Conservation (phyloP, 2,888 invertebrate species). For the Thymelicus lineola region DNA sequence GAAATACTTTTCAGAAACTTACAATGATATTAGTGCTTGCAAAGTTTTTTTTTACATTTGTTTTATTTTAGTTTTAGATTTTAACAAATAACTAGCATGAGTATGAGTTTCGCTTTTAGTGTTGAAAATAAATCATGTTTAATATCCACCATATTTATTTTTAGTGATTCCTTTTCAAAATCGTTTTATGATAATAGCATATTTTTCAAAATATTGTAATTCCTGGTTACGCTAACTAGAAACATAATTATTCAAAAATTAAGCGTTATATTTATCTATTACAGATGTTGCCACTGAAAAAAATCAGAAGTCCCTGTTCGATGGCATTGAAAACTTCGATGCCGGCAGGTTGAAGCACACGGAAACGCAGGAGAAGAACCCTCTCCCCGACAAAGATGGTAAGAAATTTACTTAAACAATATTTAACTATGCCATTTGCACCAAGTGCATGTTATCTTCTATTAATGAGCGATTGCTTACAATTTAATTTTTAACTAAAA, state of each 20-base stretch:
- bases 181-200: not conserved
- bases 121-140: too few species aligned
- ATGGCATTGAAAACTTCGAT: conserved; percentile 95
- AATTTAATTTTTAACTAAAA: conserved; percentile 1
- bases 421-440: conserved; percentile 29
- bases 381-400: conserved; percentile 97
- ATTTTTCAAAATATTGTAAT: not conserved
- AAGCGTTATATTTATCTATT: conserved; percentile 52
- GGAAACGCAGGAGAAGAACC: conserved; percentile 96
- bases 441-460: conserved; percentile 29
- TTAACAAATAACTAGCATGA: conserved; percentile 58
- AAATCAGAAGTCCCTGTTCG: conserved; percentile 92
- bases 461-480: not conserved
- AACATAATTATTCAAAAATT: not conserved
- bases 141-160: too few species aligned
- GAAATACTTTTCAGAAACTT: not conserved
- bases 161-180: not conserved
- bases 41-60: not conserved
- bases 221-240: not conserved
- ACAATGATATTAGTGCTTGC: too few species aligned
- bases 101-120: not conserved
- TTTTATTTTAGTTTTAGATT: not conserved
- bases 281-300: conserved; percentile 95
- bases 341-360: conserved; percentile 94
- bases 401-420: conserved; percentile 48